Percentiles rank a stretch among this genome's conserved stretches.
phyloP scores from a whole-genome alignment of 2,888 invertebrate genomes.

The Ischnus inquisitorius region DNA sequence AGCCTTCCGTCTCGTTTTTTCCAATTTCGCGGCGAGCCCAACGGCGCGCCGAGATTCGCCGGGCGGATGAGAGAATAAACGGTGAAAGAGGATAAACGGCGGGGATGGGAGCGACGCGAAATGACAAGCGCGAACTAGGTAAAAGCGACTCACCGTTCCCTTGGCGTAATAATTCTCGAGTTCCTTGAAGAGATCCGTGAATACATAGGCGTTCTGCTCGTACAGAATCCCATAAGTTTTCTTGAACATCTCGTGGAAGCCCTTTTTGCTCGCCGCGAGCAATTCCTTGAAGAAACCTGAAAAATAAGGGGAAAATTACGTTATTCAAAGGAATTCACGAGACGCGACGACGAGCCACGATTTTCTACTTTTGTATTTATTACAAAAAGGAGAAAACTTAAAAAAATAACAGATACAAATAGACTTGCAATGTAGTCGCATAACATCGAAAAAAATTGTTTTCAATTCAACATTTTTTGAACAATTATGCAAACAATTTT shows the following conservation, averaged over 20 bases:
- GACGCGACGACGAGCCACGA: slow-evolving; percentile 17
- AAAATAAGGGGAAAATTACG: slow-evolving; percentile 73
- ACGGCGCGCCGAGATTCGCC: neutral
- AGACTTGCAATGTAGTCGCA: neutral
- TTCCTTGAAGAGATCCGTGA: slow-evolving; percentile 95
- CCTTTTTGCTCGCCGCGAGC: slow-evolving; percentile 92
- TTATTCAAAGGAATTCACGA: slow-evolving; percentile 44
- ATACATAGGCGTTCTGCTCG: slow-evolving; percentile 96
- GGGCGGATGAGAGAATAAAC: slow-evolving; percentile 22
- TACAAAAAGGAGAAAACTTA: slow-evolving; percentile 9
- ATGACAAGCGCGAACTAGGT: slow-evolving; percentile 75
- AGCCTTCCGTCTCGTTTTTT: slow-evolving; percentile 56
- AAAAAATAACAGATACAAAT: neutral
- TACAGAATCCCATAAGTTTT: slow-evolving; percentile 98
- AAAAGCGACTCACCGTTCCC: slow-evolving; percentile 86
- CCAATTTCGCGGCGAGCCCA: slow-evolving; percentile 45
- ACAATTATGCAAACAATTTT: no score
- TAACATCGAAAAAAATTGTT: neutral
- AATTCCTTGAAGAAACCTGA: slow-evolving; percentile 96
- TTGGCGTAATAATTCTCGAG: slow-evolving; percentile 95
- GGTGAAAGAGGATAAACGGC: slow-evolving; percentile 24
- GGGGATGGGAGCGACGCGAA: slow-evolving; percentile 15
- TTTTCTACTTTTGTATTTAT: slow-evolving; percentile 2
- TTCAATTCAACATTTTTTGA: neutral
- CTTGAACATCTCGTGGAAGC: slow-evolving; percentile 98